phyloP scores from a whole-genome alignment of 2,113 vertebrate species.

The Pyxicephalus adspersus region DNA sequence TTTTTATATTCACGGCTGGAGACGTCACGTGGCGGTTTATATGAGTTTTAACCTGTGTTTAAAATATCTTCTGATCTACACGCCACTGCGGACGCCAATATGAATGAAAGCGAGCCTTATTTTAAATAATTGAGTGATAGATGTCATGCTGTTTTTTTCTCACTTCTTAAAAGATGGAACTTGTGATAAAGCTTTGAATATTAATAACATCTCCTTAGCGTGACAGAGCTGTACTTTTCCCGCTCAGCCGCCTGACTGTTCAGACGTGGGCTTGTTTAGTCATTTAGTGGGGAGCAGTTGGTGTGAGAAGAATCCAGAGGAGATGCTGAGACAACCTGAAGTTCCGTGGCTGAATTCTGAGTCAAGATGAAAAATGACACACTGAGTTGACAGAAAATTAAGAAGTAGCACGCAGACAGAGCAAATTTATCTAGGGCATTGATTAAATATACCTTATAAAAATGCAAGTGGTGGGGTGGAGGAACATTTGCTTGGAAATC shows the following conservation, averaged over 20 bases:
- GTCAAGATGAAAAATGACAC: constrained; percentile 1
- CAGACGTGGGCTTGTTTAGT: constrained; percentile 8
- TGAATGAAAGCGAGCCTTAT: constrained; percentile 58
- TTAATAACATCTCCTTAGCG: constrained; percentile 26
- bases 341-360: neutral
- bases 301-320: constrained; percentile 15
- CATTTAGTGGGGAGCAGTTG: constrained; percentile 24
- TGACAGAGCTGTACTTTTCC: neutral
- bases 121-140: constrained; percentile 44
- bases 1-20: constrained; percentile 35
- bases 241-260: neutral
- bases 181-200: constrained; percentile 39
- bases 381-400: constrained; percentile 22
- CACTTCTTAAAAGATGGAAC: constrained; percentile 39
- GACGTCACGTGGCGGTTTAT: constrained; percentile 46
- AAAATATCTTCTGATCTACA: constrained; percentile 32
- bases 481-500: no score
- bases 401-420: neutral
- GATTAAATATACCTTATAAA: no score
- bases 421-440: neutral
- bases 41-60: constrained; percentile 60
- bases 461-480: no score
- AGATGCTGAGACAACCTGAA: neutral
- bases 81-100: constrained; percentile 45
- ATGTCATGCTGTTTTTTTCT: constrained; percentile 26